phyloP scores from a whole-genome alignment of 2,888 invertebrate species.

The Silvanus unidentatus region DNA sequence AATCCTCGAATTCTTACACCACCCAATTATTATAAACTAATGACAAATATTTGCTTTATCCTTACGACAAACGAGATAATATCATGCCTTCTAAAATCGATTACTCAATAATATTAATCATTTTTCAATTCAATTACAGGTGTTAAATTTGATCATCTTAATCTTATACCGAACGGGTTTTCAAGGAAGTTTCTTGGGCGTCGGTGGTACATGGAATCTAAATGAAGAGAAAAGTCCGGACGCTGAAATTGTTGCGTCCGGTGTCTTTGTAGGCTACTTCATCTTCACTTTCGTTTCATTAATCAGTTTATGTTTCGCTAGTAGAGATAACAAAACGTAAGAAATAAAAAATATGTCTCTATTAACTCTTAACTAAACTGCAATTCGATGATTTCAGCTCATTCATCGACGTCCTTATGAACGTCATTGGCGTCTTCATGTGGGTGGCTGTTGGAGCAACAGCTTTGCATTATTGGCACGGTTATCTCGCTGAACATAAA shows the following conservation, averaged over 20 bases:
- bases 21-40: too few relatives aligned
- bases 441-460: constrained; percentile 82
- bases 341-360: constrained; percentile 11
- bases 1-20: too few relatives aligned
- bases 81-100: too few relatives aligned
- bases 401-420: constrained; percentile 78
- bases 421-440: constrained; percentile 76
- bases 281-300: constrained; percentile 76
- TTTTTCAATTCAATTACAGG: constrained; percentile 48
- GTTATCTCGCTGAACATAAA: constrained; percentile 76
- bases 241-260: constrained; percentile 82
- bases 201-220: constrained; percentile 85
- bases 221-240: constrained; percentile 85
- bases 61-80: too few relatives aligned
- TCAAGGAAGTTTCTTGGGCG: constrained; percentile 77
- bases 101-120: too few relatives aligned
- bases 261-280: constrained; percentile 79
- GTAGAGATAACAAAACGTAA: constrained; percentile 70
- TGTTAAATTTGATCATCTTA: constrained; percentile 74
- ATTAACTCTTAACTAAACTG: background rate
- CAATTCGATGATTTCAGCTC: constrained; percentile 51
- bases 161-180: constrained; percentile 78
- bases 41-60: too few relatives aligned
- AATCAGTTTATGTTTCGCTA: constrained; percentile 70
- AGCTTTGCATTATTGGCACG: constrained; percentile 84